Percentiles rank a stretch among this genome's conserved stretches.
Conservation (phyloP, 1,140 invertebrate species). For the Agrypnia vestita region DNA sequence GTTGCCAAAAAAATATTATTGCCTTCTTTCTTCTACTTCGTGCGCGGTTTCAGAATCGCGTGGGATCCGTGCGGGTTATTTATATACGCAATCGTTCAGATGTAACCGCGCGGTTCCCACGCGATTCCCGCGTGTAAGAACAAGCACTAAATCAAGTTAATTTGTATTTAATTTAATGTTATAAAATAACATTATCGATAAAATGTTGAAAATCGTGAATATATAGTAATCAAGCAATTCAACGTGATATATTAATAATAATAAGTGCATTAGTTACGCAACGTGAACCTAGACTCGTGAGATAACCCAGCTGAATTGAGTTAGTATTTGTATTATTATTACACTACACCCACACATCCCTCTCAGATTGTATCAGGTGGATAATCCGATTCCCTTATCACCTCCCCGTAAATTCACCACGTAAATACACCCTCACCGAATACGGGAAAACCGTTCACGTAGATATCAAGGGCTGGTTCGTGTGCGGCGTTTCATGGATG, state of each 20-base stretch:
- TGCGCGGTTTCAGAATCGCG: no score
- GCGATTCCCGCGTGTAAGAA: no score
- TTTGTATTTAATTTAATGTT: no score
- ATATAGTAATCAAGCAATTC: neutral
- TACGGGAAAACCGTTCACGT: constrained; percentile 35
- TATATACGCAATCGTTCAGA: no score
- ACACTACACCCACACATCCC: constrained; percentile 12
- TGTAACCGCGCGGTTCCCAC: no score
- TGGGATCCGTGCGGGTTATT: no score
- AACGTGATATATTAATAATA: neutral
- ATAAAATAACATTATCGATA: no score
- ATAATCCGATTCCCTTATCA: constrained; percentile 59
- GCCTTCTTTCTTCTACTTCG: no score
- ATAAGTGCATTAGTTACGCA: neutral
- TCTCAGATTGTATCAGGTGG: constrained; percentile 54
- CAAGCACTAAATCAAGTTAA: no score
- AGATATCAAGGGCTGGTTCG: constrained; percentile 32
- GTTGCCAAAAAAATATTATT: no score
- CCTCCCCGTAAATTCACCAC: constrained; percentile 53
- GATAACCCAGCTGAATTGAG: neutral
- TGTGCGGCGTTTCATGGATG: constrained; percentile 18
- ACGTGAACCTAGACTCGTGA: constrained; percentile 1
- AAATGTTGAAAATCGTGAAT: constrained; percentile 16
- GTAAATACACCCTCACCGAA: constrained; percentile 36
- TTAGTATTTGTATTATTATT: constrained; percentile 16